Evolutionary conservation across 2,888 invertebrate genomes (phyloP).

Genomic region (Lymantria monacha): DNA sequence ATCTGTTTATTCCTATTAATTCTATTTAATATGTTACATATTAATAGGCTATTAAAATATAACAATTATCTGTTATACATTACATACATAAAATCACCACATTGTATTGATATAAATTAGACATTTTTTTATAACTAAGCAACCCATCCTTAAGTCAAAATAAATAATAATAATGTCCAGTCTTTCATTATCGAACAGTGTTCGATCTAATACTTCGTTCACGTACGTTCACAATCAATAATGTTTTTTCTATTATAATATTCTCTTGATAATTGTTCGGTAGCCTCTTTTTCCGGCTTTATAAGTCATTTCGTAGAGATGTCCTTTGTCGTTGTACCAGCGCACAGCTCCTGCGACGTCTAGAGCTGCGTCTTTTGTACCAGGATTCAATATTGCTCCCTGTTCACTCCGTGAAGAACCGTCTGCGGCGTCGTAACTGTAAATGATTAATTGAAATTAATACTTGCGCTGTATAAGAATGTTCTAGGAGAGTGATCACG

Average conservation of each 20-base stretch:
- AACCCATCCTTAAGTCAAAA: constrained; percentile 4
- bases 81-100: too few species aligned
- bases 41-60: too few species aligned
- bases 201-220: constrained; percentile 31
- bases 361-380: constrained; percentile 62
- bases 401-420: constrained; percentile 79
- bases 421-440: constrained; percentile 76
- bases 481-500: neutral
- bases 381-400: constrained; percentile 60
- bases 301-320: constrained; percentile 75
- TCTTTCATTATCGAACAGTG: constrained; percentile 37
- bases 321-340: constrained; percentile 74
- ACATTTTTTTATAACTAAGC: too few species aligned
- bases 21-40: too few species aligned
- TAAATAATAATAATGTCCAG: constrained; percentile 38
- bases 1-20: too few species aligned
- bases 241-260: constrained; percentile 37
- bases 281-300: constrained; percentile 77
- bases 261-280: constrained; percentile 69
- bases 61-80: too few species aligned
- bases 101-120: too few species aligned
- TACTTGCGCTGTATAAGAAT: neutral
- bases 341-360: constrained; percentile 71
- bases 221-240: constrained; percentile 10
- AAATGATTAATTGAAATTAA: constrained; percentile 21